A percentile compares a stretch with the other conserved stretches of the same genome.
Evolutionary conservation across 2,797 vertebrate species (phyloP).

Genomic region (Tympanoctomys barrerae): DNA sequence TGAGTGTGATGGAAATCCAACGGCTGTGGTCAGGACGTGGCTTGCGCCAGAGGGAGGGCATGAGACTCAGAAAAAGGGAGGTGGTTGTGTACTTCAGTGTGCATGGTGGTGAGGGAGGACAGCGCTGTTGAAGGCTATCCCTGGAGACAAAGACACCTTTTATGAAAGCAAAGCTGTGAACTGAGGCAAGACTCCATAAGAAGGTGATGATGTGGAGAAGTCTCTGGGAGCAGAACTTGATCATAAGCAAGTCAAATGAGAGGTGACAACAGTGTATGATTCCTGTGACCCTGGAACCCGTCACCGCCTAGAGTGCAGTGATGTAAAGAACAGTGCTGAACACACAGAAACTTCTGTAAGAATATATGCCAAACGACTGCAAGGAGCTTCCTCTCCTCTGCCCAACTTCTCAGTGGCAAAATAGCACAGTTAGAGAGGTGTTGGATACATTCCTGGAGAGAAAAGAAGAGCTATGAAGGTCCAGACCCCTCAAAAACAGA

Average conservation of each 20-base stretch:
- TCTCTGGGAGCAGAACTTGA: not conserved
- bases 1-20: not conserved
- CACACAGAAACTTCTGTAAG: not conserved
- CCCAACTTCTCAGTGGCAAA: not conserved
- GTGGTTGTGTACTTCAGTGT: too few species aligned
- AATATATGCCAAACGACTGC: not conserved
- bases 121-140: not conserved
- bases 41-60: not conserved
- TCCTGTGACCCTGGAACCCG: not conserved
- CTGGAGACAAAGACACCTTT: not conserved
- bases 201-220: not conserved
- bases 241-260: not conserved
- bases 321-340: not conserved
- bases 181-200: not conserved
- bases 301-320: not conserved
- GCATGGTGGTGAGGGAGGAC: not conserved
- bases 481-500: not conserved
- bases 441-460: not conserved
- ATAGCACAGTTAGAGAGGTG: not conserved
- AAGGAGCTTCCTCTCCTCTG: not conserved
- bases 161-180: not conserved
- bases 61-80: not conserved
- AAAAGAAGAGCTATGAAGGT: fast-evolving
- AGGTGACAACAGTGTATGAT: not conserved
- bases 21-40: fast-evolving